phyloP scores from a whole-genome alignment of 2,797 vertebrate species.

The Acropternis orthonyx region DNA sequence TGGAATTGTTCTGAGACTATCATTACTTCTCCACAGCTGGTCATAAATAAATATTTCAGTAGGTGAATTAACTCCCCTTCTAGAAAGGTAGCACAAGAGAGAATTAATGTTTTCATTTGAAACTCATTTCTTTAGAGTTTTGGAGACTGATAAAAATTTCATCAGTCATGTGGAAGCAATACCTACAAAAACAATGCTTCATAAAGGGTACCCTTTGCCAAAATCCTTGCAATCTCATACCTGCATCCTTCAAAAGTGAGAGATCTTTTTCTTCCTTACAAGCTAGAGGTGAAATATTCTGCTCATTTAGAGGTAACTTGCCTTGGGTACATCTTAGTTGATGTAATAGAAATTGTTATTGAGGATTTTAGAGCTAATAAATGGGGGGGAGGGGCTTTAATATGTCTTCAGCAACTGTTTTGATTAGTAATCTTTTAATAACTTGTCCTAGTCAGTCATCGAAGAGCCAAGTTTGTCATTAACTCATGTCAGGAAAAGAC shows the following conservation, averaged over 20 bases:
- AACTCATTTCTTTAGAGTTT: neutral
- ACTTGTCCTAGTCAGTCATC: neutral
- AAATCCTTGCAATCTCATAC: neutral
- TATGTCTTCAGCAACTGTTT: neutral
- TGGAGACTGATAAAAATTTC: neutral
- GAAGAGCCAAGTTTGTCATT: neutral
- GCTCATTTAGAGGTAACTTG: neutral
- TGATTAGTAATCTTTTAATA: neutral
- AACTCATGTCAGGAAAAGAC: neutral
- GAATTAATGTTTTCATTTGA: neutral
- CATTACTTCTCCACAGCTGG: neutral
- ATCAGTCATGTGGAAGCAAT: neutral
- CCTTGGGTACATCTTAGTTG: neutral
- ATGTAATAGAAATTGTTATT: neutral
- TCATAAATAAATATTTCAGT: neutral
- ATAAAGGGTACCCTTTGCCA: neutral
- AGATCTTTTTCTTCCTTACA: neutral
- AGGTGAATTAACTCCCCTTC: neutral
- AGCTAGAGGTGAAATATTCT: neutral
- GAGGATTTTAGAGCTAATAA: neutral
- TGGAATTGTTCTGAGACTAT: neutral
- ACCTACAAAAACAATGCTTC: neutral
- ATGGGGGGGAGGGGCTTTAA: neutral
- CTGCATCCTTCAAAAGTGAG: neutral
- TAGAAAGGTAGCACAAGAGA: neutral